phyloP scores from a whole-genome alignment of 2,113 vertebrate genomes.

The Gadus macrocephalus region DNA sequence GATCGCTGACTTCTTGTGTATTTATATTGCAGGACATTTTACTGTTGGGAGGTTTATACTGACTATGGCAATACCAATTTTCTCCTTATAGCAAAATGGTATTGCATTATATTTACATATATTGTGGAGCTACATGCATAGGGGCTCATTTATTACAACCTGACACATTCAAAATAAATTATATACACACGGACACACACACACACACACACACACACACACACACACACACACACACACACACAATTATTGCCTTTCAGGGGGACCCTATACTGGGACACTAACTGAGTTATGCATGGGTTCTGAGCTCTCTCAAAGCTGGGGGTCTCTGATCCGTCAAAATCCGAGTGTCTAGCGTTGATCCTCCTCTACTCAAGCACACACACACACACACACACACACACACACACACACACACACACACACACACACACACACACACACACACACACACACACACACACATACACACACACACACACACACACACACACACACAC shows the following conservation, averaged over 20 bases:
- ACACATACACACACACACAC: neutral
- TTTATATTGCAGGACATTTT: no score
- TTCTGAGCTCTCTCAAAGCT: constrained; percentile 28
- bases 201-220: constrained; percentile 9
- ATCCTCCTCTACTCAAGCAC: constrained; percentile 18
- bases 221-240: no score
- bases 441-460: neutral
- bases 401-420: neutral
- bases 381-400: neutral
- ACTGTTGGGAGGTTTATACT: no score
- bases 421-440: neutral
- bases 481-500: neutral
- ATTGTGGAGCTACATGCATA: no score
- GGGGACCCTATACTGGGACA: constrained; percentile 2
- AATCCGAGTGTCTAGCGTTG: no score
- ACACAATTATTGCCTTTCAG: constrained; percentile 1
- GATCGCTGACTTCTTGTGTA: no score
- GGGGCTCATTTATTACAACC: no score
- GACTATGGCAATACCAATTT: no score
- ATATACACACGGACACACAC: neutral
- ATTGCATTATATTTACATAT: no score
- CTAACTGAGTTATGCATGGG: constrained; percentile 13
- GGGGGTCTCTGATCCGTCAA: constrained; percentile 20
- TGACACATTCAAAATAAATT: no score
- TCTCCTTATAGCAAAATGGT: no score